A percentile compares a stretch with the other conserved stretches of the same genome.
phyloP scores from a whole-genome alignment of 2,797 vertebrate genomes.

The Parambassis ranga region DNA sequence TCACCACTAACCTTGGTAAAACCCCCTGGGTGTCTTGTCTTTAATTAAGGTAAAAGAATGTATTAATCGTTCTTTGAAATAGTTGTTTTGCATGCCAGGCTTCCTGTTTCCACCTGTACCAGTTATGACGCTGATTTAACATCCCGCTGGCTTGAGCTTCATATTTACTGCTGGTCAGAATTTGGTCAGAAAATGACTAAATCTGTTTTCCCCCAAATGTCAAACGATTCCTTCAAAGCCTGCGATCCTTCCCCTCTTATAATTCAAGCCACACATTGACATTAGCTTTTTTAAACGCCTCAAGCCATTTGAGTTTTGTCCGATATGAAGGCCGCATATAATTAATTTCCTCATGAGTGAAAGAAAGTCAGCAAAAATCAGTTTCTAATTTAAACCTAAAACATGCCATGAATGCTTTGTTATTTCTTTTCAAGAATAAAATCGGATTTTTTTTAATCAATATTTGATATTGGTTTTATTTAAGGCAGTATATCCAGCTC shows the following conservation, averaged over 20 bases:
- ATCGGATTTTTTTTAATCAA: too few species aligned
- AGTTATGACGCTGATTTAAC: too few species aligned
- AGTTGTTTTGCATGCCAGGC: too few species aligned
- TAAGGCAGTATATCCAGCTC: background rate
- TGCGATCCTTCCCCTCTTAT: constrained; percentile 1
- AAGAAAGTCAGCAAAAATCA: constrained; percentile 3
- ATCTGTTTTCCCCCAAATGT: too few species aligned
- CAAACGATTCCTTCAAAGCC: background rate
- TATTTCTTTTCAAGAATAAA: background rate
- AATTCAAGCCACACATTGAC: constrained; percentile 39
- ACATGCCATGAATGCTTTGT: background rate
- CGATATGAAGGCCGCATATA: constrained; percentile 24
- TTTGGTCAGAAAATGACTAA: too few species aligned
- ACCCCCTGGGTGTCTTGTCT: too few species aligned
- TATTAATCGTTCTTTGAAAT: too few species aligned
- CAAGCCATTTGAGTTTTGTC: constrained; percentile 4
- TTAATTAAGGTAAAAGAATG: too few species aligned
- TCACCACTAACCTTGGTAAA: too few species aligned
- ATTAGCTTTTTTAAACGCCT: constrained; percentile 29
- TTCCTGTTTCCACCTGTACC: too few species aligned
- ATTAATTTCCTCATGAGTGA: background rate
- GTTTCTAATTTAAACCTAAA: background rate
- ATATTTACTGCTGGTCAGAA: too few species aligned
- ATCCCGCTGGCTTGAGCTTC: too few species aligned
- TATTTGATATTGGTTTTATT: background rate